These are phyloP conservation scores for Sinotaia quadrata DNA, from an alignment of 2,888 invertebrate species.

Conservation along the genomic window DNA sequence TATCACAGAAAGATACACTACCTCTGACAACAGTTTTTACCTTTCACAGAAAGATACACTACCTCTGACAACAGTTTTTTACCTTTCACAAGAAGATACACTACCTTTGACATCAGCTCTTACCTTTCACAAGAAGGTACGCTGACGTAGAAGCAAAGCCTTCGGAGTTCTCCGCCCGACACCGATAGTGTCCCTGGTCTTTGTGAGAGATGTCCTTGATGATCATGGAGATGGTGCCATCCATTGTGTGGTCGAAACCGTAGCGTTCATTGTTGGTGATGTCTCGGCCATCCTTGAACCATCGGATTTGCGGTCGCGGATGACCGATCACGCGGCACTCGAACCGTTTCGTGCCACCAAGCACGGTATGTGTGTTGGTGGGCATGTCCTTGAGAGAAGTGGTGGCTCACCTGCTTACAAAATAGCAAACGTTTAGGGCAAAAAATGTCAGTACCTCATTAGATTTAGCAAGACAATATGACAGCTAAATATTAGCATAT, in stretches of 20 bases:
- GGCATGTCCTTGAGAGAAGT: constrained; percentile 43
- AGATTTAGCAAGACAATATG: neutral
- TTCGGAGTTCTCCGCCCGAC: constrained; percentile 70
- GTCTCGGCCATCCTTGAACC: constrained; percentile 70
- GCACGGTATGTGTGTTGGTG: constrained; percentile 48
- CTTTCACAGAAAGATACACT: too few relatives aligned
- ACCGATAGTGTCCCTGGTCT: constrained; percentile 69
- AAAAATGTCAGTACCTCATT: neutral
- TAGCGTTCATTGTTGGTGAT: constrained; percentile 64
- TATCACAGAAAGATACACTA: too few relatives aligned
- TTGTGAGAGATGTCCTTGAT: constrained; percentile 60
- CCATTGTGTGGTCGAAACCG: constrained; percentile 56
- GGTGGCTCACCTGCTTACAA: neutral
- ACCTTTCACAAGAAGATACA: too few relatives aligned
- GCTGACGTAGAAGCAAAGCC: constrained; percentile 70
- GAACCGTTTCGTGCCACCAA: constrained; percentile 68
- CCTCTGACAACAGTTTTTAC: too few relatives aligned
- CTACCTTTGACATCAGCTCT: too few relatives aligned
- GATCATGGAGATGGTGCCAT: constrained; percentile 65
- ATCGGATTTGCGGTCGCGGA: constrained; percentile 68
- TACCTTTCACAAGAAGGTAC: constrained; percentile 69
- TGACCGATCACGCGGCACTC: constrained; percentile 69
- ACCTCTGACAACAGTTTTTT: too few relatives aligned
- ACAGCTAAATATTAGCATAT: neutral
- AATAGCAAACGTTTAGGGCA: neutral